Evolutionary conservation across 2,888 invertebrate genomes (phyloP), one percentile per base, ranked within the genome.

Genomic region (Noctuana brunneofusca): DNA sequence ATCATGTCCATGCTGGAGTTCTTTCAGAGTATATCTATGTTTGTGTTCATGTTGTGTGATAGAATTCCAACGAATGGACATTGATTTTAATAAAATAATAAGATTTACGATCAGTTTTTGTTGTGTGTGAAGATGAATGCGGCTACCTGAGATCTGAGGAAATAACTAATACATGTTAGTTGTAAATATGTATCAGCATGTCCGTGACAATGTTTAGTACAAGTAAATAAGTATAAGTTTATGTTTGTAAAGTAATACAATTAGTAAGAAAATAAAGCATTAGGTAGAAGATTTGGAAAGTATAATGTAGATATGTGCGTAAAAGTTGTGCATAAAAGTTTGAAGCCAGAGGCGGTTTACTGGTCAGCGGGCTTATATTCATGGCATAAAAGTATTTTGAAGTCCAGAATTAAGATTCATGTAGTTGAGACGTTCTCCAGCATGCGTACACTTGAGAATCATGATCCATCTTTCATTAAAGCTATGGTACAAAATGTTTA

Each of bases 1-100:
- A 32, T 67, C 69, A 77, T 84, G 84, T 87, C 87, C 88, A 89
- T 86, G 88, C 88, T 89, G 88, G 87, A 88, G 84, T 83, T 85
- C 84, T 81, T 77, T 77, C 69, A 69, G 49, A 41, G 32, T 48
- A 32, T 41, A 54, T 50, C 63, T 59, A 64, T 55, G 62, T 65
- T 59, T 18, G 56, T 63, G 62, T 49, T 75, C 50, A 68, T 64
- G 68, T 71, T 74, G 64, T 69, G 71, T 78, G 80, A 60, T 57
- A 81, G 81, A 81, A 80, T 80, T 80, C 84, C 85, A 86, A 83
- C 76, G 66, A 68, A 83, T 83, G 81, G 80, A 83, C 81, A 64
- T 14, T 38, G 38, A 38, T 56, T 50, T 60, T 54, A 66, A 27
- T 57, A 16, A 48, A 56, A 30, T 53, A 64, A 57, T 53, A 32